These are phyloP conservation scores for Masnerella sp. DNA, from an alignment of 2,888 invertebrate species.

Conservation along the genomic window DNA sequence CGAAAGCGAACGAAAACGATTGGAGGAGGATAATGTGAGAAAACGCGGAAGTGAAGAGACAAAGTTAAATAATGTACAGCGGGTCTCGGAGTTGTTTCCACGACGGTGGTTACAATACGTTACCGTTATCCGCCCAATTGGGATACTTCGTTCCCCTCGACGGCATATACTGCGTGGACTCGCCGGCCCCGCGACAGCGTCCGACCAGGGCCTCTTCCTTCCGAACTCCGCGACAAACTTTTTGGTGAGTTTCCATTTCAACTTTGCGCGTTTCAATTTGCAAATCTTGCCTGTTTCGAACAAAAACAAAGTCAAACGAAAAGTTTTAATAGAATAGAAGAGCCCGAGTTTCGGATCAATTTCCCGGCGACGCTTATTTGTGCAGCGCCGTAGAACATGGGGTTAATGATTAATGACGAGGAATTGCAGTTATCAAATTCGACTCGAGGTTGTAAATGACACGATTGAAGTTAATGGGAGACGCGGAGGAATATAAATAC, in stretches of 20 bases:
- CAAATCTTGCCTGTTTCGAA: no score
- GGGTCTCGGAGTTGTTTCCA: slow-evolving; percentile 62
- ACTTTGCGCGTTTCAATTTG: no score
- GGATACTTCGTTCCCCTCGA: slow-evolving; percentile 70
- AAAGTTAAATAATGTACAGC: slow-evolving; percentile 59
- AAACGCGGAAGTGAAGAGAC: not conserved
- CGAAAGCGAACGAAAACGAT: slow-evolving; percentile 9
- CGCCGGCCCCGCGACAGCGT: slow-evolving; percentile 58
- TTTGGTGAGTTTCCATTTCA: slow-evolving; percentile 67
- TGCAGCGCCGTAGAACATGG: no score
- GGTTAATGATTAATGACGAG: no score
- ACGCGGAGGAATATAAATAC: no score
- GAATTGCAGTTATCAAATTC: no score
- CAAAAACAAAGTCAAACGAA: no score
- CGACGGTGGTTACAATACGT: slow-evolving; percentile 63
- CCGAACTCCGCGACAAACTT: slow-evolving; percentile 62
- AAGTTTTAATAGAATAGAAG: no score
- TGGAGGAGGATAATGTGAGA: not conserved
- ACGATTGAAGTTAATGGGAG: no score
- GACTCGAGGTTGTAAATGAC: no score
- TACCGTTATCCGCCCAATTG: slow-evolving; percentile 67
- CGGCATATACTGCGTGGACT: slow-evolving; percentile 63
- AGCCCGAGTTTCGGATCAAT: no score
- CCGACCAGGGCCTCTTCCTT: slow-evolving; percentile 60
- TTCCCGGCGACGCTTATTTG: no score